These are phyloP conservation scores for Cephus runcator DNA, from an alignment of 2,888 invertebrate genomes.

Conservation along the genomic window DNA sequence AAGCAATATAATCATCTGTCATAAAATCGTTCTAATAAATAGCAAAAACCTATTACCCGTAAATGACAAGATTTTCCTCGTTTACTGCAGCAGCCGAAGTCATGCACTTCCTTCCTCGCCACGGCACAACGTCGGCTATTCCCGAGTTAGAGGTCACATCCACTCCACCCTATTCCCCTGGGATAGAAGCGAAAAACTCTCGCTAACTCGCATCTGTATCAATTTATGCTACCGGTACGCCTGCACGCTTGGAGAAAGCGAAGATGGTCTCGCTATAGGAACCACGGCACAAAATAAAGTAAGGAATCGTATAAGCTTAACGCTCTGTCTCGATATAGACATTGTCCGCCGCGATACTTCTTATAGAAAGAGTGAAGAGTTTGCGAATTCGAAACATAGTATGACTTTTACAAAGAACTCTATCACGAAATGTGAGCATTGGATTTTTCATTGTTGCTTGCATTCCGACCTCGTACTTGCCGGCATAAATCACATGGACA, in stretches of 20 bases:
- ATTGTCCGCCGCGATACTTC: not conserved
- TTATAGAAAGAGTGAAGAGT: not conserved
- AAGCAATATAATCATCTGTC: not conserved
- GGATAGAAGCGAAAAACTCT: conserved; percentile 59
- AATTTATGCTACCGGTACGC: conserved; percentile 55
- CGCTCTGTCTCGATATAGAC: not conserved
- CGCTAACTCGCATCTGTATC: conserved; percentile 64
- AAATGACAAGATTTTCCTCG: not conserved
- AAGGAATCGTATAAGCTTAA: not conserved
- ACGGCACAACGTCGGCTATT: not conserved
- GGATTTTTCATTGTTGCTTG: not conserved
- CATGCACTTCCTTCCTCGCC: not conserved
- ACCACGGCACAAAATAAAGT: not conserved
- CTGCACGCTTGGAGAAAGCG: not conserved
- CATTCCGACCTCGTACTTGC: not conserved
- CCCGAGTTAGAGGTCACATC: not conserved
- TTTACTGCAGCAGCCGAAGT: not conserved
- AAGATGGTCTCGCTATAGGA: not conserved
- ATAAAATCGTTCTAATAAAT: not conserved
- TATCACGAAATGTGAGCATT: not conserved
- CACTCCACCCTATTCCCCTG: conserved; percentile 31
- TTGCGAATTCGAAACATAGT: not conserved
- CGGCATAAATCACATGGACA: not conserved
- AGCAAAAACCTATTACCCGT: not conserved
- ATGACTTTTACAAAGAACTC: not conserved